A percentile compares a stretch with the other conserved stretches of the same genome.
Evolutionary conservation across 2,113 vertebrate species (phyloP).

Genomic region (Recurvirostra avosetta): DNA sequence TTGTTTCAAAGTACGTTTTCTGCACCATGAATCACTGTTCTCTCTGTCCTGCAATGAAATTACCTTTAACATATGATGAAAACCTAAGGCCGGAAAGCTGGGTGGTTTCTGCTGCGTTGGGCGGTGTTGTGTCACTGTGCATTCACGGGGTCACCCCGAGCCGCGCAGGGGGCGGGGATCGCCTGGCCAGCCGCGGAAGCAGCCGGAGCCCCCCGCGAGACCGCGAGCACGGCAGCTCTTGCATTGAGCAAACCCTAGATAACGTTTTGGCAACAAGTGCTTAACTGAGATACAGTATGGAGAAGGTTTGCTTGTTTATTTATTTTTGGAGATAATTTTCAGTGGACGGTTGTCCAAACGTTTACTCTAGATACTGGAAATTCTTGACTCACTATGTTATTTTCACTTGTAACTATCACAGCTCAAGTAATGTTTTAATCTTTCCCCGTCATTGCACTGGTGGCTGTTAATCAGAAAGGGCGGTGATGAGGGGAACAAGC

Average conservation of each 20-base stretch:
- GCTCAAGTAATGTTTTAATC: not conserved
- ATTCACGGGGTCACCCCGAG: accelerated
- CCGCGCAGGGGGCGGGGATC: not conserved
- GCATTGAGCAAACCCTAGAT: not conserved
- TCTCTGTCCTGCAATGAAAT: not conserved
- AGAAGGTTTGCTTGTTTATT: not conserved
- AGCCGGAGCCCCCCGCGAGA: accelerated
- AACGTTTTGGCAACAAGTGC: accelerated
- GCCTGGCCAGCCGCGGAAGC: accelerated
- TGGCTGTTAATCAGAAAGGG: not conserved
- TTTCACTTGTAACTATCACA: not conserved
- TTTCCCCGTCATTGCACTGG: not conserved
- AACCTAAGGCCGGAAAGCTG: not conserved
- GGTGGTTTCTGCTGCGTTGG: not conserved
- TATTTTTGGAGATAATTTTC: not conserved
- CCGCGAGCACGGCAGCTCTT: not conserved
- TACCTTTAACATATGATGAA: not conserved
- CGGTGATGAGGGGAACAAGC: not conserved
- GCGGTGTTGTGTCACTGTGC: not conserved
- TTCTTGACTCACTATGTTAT: not conserved
- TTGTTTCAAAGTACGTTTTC: not conserved
- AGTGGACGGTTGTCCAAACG: not conserved
- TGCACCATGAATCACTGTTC: not conserved
- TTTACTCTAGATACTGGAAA: not conserved
- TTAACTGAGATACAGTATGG: not conserved